These are phyloP conservation scores for Champsocephalus esox DNA, from an alignment of 2,797 vertebrate species.

Conservation along the genomic window DNA sequence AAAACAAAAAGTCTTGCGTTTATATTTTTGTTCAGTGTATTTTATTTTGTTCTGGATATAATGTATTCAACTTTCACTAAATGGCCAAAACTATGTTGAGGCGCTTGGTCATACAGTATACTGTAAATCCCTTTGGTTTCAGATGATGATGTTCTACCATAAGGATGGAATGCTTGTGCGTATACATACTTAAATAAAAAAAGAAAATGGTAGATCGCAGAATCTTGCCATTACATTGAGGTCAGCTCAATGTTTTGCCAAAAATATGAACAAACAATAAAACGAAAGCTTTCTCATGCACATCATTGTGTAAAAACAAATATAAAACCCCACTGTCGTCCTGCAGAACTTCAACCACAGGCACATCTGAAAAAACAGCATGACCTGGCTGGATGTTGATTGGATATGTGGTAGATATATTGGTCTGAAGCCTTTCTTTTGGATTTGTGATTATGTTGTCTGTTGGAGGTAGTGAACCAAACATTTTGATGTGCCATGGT, in stretches of 20 bases:
- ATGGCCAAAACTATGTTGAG: background rate
- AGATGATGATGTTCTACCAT: background rate
- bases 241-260: slow-evolving; percentile 23
- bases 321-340: slow-evolving; percentile 13
- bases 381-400: slow-evolving; percentile 5
- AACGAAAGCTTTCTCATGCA: slow-evolving; percentile 12
- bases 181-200: background rate
- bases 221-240: slow-evolving; percentile 21
- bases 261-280: slow-evolving; percentile 12
- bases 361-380: slow-evolving; percentile 8
- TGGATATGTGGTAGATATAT: background rate
- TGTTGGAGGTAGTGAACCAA: slow-evolving; percentile 17
- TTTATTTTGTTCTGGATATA: no score
- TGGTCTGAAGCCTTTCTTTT: slow-evolving; percentile 10
- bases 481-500: slow-evolving; percentile 6
- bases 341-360: slow-evolving; percentile 1
- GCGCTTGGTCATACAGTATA: background rate
- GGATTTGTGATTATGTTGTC: slow-evolving; percentile 7
- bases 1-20: no score
- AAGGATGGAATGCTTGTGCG: background rate
- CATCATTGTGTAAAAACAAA: slow-evolving; percentile 24
- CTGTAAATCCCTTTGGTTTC: background rate
- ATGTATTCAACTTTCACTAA: background rate
- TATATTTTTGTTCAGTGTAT: no score
- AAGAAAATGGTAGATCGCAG: slow-evolving; percentile 10